These are phyloP conservation scores for Apis mellifera DNA, from an alignment of 1,140 invertebrate species.

Conservation along the genomic window Amel_HAv3.1 CM009932.2:15321501-15322000, in stretches of 20 bases:
- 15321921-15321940: constrained; percentile 75
- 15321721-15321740: no score
- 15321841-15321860: background rate
- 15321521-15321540: constrained; percentile 39
- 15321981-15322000: constrained; percentile 17
- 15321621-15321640: no score
- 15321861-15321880: background rate
- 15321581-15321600: background rate
- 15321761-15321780: background rate
- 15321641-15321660: no score
- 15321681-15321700: background rate
- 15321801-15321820: background rate
- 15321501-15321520: background rate
- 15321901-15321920: constrained; percentile 72
- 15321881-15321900: constrained; percentile 58
- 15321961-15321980: background rate
- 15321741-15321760: no score
- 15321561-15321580: constrained; percentile 19
- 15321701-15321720: background rate
- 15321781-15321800: background rate
- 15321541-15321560: background rate
- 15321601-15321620: no score
- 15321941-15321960: constrained; percentile 61
- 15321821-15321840: background rate
- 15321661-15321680: background rate